Conservation (phyloP, 2,113 vertebrate species). For the Grallaria varia region DNA sequence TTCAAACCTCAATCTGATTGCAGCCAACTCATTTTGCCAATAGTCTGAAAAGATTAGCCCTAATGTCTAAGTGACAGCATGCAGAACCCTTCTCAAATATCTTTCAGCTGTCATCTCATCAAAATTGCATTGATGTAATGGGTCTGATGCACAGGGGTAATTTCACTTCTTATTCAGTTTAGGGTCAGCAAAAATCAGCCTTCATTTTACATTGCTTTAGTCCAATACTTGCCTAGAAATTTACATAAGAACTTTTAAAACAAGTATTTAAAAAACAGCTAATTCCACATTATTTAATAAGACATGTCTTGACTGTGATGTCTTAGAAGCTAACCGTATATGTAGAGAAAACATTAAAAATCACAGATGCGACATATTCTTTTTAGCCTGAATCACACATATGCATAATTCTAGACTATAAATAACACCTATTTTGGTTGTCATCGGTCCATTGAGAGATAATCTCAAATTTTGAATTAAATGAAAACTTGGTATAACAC, state of each 20-base stretch:
- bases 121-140: not conserved
- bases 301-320: not conserved
- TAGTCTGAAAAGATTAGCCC: slow-evolving; percentile 33
- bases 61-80: slow-evolving; percentile 26
- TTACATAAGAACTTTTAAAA: not conserved
- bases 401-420: not conserved
- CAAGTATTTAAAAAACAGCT: not conserved
- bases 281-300: not conserved
- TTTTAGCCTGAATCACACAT: not conserved
- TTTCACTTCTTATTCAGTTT: not conserved
- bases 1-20: slow-evolving; percentile 13
- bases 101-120: slow-evolving; percentile 7
- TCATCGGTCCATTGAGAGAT: not conserved
- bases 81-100: slow-evolving; percentile 20
- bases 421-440: not conserved
- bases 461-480: not conserved
- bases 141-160: not conserved
- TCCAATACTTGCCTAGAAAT: not conserved
- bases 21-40: slow-evolving; percentile 4
- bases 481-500: not conserved
- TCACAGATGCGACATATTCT: not conserved
- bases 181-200: not conserved
- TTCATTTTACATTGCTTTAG: not conserved
- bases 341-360: not conserved
- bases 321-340: not conserved